These are phyloP conservation scores for Caenorhabditis sp. DNA, from an alignment of 2,888 invertebrate species.

Conservation along the genomic window DNA sequence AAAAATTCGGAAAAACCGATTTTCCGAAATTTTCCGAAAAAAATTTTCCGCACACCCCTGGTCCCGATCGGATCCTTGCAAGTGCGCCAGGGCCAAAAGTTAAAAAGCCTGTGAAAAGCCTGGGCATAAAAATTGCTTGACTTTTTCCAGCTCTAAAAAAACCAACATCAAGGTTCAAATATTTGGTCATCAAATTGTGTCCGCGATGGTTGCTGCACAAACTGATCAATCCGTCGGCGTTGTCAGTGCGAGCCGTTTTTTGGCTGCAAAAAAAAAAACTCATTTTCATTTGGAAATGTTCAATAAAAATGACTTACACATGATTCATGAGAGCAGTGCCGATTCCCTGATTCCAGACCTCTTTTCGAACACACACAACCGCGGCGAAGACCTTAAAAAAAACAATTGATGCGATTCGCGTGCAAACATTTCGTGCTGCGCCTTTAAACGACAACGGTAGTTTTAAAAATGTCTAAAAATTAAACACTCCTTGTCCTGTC, in stretches of 20 bases:
- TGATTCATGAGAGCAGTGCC: conserved; percentile 52
- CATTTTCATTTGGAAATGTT: not conserved
- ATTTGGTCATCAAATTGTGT: conserved; percentile 33
- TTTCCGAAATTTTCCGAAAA: too few relatives aligned
- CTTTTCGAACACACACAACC: conserved; percentile 56
- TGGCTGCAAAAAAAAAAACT: not conserved
- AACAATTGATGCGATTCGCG: too few relatives aligned
- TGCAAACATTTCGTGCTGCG: too few relatives aligned
- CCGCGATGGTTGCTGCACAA: conserved; percentile 52
- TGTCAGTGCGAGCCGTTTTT: conserved; percentile 24
- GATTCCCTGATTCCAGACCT: conserved; percentile 49
- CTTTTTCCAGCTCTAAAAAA: not conserved
- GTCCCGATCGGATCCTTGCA: too few relatives aligned
- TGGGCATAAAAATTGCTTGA: too few relatives aligned
- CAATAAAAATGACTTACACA: conserved; percentile 36
- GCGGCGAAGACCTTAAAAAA: conserved; percentile 63
- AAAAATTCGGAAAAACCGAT: too few relatives aligned
- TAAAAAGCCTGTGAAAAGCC: too few relatives aligned
- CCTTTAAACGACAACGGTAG: too few relatives aligned
- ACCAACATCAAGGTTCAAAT: conserved; percentile 35
- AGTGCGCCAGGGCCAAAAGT: too few relatives aligned
- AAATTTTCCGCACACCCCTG: too few relatives aligned
- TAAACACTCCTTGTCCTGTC: too few relatives aligned
- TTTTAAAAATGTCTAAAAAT: too few relatives aligned
- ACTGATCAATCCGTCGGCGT: conserved; percentile 50